These are phyloP conservation scores for Chalcosyrphus nemorum DNA, from an alignment of 2,888 invertebrate genomes.

Conservation along the genomic window DNA sequence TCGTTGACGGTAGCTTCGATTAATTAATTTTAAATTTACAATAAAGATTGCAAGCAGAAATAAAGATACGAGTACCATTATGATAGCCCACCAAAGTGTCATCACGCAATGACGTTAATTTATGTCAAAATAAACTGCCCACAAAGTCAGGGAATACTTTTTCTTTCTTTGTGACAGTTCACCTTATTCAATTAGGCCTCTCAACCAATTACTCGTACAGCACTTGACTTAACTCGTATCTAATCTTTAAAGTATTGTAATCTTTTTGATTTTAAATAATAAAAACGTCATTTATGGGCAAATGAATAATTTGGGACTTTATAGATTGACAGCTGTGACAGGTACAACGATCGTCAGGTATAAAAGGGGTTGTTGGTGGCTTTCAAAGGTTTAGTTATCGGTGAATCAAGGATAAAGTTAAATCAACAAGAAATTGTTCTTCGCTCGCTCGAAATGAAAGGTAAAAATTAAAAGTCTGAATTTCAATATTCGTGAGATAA, in stretches of 20 bases:
- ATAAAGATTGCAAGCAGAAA: neutral
- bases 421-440: neutral
- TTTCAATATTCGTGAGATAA: neutral
- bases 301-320: neutral
- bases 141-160: neutral
- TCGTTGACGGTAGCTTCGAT: neutral
- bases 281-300: neutral
- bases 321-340: neutral
- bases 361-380: conserved; percentile 47
- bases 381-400: conserved; percentile 39
- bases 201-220: neutral
- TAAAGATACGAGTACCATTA: neutral
- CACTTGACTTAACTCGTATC: conserved; percentile 25
- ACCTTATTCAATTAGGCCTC: neutral
- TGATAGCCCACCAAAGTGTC: neutral
- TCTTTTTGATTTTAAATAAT: neutral
- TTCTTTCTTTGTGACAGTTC: neutral
- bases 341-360: conserved; percentile 15
- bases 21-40: neutral
- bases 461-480: neutral
- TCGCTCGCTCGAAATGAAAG: conserved; percentile 26
- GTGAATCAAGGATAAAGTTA: neutral
- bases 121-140: neutral
- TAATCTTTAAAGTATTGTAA: conserved; percentile 9
- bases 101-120: neutral